phyloP scores from a whole-genome alignment of 1,140 invertebrate species.

The Apis florea region DNA sequence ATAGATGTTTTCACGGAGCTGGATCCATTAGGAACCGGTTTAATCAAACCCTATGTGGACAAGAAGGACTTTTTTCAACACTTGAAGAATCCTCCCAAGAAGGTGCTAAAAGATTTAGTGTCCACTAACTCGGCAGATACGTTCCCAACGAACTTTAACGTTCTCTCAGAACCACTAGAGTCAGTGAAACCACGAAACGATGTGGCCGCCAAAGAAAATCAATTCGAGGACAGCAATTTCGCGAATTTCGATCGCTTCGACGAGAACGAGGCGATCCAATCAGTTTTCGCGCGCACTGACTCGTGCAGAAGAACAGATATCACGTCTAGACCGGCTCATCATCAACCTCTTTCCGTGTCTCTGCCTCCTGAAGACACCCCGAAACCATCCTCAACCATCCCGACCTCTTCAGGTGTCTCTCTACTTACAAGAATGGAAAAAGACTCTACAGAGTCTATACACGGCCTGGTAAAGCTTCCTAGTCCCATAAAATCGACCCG shows the following conservation, averaged over 20 bases:
- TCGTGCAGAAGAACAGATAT: constrained; percentile 59
- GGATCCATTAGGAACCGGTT: constrained; percentile 94
- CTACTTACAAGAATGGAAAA: constrained; percentile 50
- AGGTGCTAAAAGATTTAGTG: constrained; percentile 91
- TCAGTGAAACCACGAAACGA: constrained; percentile 64
- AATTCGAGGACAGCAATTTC: constrained; percentile 73
- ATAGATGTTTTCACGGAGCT: constrained; percentile 94
- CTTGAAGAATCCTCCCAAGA: constrained; percentile 95
- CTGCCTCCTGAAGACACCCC: constrained; percentile 83
- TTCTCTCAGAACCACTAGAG: constrained; percentile 64
- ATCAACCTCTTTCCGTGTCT: constrained; percentile 85
- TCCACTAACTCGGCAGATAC: constrained; percentile 72
- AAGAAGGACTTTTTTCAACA: constrained; percentile 97
- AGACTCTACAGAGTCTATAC: constrained; percentile 48
- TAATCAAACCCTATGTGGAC: constrained; percentile 94
- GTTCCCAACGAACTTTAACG: constrained; percentile 75
- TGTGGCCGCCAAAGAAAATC: constrained; percentile 49
- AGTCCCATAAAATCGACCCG: constrained; percentile 75
- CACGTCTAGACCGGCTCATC: constrained; percentile 66
- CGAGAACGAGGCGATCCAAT: constrained; percentile 61
- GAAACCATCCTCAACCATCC: constrained; percentile 7
- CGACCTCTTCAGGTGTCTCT: background rate
- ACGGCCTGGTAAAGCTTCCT: constrained; percentile 70
- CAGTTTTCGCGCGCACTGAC: constrained; percentile 9
- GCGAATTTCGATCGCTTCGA: constrained; percentile 78